Conservation (phyloP, 2,113 vertebrate genomes). For the Thalassoma bifasciatum region DNA sequence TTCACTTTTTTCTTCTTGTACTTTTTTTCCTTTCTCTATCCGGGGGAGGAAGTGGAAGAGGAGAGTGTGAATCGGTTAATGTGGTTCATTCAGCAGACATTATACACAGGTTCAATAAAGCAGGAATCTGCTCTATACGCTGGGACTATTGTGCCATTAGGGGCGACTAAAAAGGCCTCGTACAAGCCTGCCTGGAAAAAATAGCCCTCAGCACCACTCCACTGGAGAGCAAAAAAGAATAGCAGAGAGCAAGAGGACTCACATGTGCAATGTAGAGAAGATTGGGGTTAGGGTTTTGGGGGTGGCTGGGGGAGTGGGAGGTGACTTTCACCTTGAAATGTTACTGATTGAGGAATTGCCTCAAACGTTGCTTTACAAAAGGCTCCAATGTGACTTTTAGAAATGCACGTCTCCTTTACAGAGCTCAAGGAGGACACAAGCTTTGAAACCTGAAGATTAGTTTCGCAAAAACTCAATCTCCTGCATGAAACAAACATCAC, state of each 20-base stretch:
- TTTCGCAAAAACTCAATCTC: neutral
- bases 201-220: constrained; percentile 69
- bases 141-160: constrained; percentile 78
- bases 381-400: neutral
- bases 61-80: constrained; percentile 78
- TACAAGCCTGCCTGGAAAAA: constrained; percentile 56
- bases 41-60: constrained; percentile 24
- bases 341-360: constrained; percentile 5
- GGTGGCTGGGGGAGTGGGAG: too few species aligned
- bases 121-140: constrained; percentile 76
- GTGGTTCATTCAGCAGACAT: constrained; percentile 79
- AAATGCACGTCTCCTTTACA: neutral
- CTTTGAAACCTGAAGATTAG: neutral
- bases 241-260: constrained; percentile 37
- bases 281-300: too few species aligned
- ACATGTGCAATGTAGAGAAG: constrained; percentile 40
- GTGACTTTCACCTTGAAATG: constrained; percentile 46
- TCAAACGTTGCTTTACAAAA: neutral
- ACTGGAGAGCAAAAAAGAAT: constrained; percentile 57
- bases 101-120: constrained; percentile 82
- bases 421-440: neutral
- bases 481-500: neutral
- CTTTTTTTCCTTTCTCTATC: constrained; percentile 55
- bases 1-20: constrained; percentile 56
- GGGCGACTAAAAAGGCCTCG: constrained; percentile 64